Conservation (phyloP, 2,797 vertebrate genomes). For the Gallinago solitaria region DNA sequence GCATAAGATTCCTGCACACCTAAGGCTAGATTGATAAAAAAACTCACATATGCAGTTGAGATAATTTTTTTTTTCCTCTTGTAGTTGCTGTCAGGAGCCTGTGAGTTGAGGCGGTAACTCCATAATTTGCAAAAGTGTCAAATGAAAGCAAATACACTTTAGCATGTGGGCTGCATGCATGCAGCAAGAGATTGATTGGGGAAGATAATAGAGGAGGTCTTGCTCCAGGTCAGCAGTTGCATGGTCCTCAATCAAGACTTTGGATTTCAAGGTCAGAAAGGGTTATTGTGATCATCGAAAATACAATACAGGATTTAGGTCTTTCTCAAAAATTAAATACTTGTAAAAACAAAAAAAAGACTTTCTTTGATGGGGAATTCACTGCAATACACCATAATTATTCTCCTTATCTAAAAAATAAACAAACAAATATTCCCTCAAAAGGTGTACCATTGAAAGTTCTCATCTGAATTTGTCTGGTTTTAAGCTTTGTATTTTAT, state of each 20-base stretch:
- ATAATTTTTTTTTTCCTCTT: background rate
- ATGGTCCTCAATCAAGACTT: background rate
- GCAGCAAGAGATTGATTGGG: background rate
- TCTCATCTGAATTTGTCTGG: background rate
- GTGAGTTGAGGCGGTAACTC: constrained; percentile 29
- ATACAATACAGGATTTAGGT: background rate
- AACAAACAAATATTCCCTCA: background rate
- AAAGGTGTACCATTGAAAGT: background rate
- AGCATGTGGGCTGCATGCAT: background rate
- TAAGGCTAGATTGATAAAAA: constrained; percentile 1
- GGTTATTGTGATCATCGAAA: background rate
- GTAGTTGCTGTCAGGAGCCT: background rate
- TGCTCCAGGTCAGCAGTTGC: background rate
- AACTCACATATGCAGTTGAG: background rate
- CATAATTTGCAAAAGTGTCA: constrained; percentile 35
- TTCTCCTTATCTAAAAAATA: background rate
- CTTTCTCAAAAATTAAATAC: background rate
- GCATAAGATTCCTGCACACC: background rate
- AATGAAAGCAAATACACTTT: background rate
- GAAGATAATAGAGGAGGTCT: background rate
- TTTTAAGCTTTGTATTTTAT: background rate
- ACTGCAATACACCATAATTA: background rate
- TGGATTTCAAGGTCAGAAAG: background rate
- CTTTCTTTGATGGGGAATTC: background rate
- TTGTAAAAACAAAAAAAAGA: background rate